Conservation (phyloP, 1,140 invertebrate species). For the Platyscapa corneri region DNA sequence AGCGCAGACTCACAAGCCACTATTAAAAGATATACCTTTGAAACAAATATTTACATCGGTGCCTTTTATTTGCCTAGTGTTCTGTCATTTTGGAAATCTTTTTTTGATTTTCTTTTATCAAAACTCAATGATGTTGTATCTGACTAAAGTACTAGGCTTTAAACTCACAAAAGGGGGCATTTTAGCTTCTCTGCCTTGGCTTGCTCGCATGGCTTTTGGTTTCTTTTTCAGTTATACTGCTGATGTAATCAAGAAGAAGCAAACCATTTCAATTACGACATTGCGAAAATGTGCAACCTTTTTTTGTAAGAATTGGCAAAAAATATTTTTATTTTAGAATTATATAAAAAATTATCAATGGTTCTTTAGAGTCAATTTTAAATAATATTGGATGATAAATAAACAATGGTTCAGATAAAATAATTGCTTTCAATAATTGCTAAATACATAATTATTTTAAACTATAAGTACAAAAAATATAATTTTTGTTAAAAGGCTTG, state of each 20-base stretch:
- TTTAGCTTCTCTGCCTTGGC: slow-evolving; percentile 79
- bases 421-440: no score
- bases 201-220: slow-evolving; percentile 78
- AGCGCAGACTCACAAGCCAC: slow-evolving; percentile 54
- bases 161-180: slow-evolving; percentile 81
- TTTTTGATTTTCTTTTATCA: slow-evolving; percentile 88
- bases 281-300: slow-evolving; percentile 81
- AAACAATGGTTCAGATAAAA: no score
- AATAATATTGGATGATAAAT: no score
- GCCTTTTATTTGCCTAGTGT: slow-evolving; percentile 79
- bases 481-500: no score
- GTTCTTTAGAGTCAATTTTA: no score
- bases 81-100: slow-evolving; percentile 82
- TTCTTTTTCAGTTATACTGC: slow-evolving; percentile 80
- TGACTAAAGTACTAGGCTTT: slow-evolving; percentile 82
- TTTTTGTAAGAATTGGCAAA: slow-evolving; percentile 76
- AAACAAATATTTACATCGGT: slow-evolving; percentile 77
- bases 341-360: no score
- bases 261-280: slow-evolving; percentile 75
- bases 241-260: slow-evolving; percentile 76
- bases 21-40: slow-evolving; percentile 58
- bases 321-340: no score
- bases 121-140: slow-evolving; percentile 84
- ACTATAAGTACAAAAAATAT: no score
- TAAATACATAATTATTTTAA: no score